A percentile compares a stretch with the other conserved stretches of the same genome.
These are phyloP conservation scores for Telmatherina bonti DNA, from an alignment of 2,797 vertebrate species.

Conservation along the genomic window DNA sequence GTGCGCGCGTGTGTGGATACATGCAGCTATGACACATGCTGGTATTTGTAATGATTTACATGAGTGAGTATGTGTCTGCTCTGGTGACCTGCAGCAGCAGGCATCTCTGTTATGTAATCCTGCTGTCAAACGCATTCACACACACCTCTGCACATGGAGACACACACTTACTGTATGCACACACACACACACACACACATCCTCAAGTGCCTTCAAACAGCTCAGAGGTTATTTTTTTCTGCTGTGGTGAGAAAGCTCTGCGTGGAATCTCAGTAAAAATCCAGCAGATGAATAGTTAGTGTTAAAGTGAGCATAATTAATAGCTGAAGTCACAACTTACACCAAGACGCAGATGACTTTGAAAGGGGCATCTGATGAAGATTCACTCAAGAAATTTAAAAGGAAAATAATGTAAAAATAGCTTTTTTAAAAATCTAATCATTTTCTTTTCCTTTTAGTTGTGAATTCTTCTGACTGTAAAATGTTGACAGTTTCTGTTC, in stretches of 20 bases:
- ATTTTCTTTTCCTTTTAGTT: too few relatives aligned
- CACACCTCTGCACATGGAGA: slow-evolving; percentile 45
- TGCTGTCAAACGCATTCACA: slow-evolving; percentile 66
- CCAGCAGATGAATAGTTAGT: slow-evolving; percentile 40
- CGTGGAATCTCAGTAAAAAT: slow-evolving; percentile 37
- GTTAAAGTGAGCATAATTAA: slow-evolving; percentile 19
- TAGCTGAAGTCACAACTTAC: slow-evolving; percentile 22
- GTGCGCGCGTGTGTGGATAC: neutral
- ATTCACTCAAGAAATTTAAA: neutral
- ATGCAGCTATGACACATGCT: slow-evolving; percentile 19
- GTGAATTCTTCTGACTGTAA: too few relatives aligned
- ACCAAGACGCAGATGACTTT: slow-evolving; percentile 22
- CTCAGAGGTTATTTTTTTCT: slow-evolving; percentile 52
- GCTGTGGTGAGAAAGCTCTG: slow-evolving; percentile 45
- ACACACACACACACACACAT: slow-evolving; percentile 1
- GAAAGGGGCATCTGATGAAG: neutral
- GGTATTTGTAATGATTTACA: slow-evolving; percentile 58
- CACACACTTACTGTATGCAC: slow-evolving; percentile 9
- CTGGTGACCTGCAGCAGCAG: slow-evolving; percentile 69
- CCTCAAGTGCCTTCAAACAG: slow-evolving; percentile 28
- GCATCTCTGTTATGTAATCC: slow-evolving; percentile 70
- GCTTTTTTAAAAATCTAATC: too few relatives aligned
- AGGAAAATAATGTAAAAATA: neutral
- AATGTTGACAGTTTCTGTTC: neutral
- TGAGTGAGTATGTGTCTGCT: slow-evolving; percentile 37